Evolutionary conservation across 2,888 invertebrate genomes (phyloP).

Genomic region (Meandrusa payeni): DNA sequence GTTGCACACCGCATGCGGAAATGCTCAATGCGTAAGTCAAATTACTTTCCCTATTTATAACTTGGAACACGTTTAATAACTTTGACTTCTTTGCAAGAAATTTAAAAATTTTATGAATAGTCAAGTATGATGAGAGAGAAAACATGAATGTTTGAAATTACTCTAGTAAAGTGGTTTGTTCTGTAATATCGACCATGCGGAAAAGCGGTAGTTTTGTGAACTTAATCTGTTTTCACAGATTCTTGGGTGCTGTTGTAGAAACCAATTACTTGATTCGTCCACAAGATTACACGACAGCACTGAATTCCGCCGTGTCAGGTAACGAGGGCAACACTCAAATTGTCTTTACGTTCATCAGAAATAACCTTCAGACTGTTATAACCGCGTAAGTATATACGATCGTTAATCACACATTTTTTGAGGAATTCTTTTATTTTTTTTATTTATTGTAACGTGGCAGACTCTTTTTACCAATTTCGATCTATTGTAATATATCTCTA

Average conservation of each 20-base stretch:
- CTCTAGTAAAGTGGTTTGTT: no score
- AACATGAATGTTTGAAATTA: no score
- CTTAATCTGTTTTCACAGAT: constrained; percentile 31
- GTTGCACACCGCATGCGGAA: constrained; percentile 81
- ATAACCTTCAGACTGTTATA: constrained; percentile 41
- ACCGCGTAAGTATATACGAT: constrained; percentile 51
- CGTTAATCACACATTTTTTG: neutral
- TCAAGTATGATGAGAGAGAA: no score
- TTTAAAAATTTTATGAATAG: no score
- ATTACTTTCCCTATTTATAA: no score
- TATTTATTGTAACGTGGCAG: no score
- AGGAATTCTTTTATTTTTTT: neutral
- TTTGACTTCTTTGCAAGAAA: no score
- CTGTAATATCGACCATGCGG: no score
- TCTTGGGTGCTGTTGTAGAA: constrained; percentile 48
- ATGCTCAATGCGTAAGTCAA: constrained; percentile 75
- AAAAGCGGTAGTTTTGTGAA: no score
- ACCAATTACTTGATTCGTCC: constrained; percentile 57
- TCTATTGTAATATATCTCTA: no score
- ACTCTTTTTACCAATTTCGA: no score
- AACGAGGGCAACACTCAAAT: constrained; percentile 79
- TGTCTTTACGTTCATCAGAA: constrained; percentile 73
- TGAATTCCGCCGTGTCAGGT: constrained; percentile 72
- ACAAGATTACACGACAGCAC: constrained; percentile 68
- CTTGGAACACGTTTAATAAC: no score